Conservation (phyloP, 2,888 invertebrate genomes). For the Brachypalpus laphriformis region DNA sequence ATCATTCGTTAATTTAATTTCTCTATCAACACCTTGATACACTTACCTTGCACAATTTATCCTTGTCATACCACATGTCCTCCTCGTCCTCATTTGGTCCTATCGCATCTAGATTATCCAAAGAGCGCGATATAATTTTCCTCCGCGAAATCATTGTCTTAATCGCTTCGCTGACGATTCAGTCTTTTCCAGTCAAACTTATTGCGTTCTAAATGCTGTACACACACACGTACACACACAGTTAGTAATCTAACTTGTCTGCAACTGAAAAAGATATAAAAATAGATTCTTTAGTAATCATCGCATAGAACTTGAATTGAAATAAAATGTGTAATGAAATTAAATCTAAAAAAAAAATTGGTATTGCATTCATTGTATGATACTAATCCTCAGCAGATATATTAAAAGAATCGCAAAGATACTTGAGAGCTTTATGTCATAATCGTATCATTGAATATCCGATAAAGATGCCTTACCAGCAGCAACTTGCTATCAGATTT, state of each 20-base stretch:
- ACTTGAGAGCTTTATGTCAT: slow-evolving; percentile 60
- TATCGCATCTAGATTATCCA: slow-evolving; percentile 93
- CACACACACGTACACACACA: slow-evolving; percentile 13
- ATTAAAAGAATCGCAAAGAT: slow-evolving; percentile 54
- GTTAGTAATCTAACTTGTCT: slow-evolving; percentile 47
- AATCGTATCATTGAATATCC: slow-evolving; percentile 64
- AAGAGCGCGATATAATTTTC: slow-evolving; percentile 93
- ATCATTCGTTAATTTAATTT: slow-evolving; percentile 16
- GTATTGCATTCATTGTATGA: slow-evolving; percentile 30
- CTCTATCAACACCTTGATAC: slow-evolving; percentile 46
- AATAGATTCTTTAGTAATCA: slow-evolving; percentile 59
- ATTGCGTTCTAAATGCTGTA: slow-evolving; percentile 14
- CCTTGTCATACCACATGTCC: slow-evolving; percentile 96
- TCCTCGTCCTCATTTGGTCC: slow-evolving; percentile 91
- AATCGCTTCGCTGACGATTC: slow-evolving; percentile 34
- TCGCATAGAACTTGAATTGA: slow-evolving; percentile 9
- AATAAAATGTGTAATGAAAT: background rate
- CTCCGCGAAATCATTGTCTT: slow-evolving; percentile 91
- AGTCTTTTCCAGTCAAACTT: slow-evolving; percentile 37
- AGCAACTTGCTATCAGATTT: slow-evolving; percentile 42
- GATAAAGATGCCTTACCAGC: slow-evolving; percentile 61
- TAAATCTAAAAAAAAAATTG: slow-evolving; percentile 24
- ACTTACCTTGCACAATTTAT: slow-evolving; percentile 94
- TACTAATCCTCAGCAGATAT: background rate
- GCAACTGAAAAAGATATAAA: slow-evolving; percentile 55